phyloP scores from a whole-genome alignment of 2,888 invertebrate genomes.

The Pocota personata region DNA sequence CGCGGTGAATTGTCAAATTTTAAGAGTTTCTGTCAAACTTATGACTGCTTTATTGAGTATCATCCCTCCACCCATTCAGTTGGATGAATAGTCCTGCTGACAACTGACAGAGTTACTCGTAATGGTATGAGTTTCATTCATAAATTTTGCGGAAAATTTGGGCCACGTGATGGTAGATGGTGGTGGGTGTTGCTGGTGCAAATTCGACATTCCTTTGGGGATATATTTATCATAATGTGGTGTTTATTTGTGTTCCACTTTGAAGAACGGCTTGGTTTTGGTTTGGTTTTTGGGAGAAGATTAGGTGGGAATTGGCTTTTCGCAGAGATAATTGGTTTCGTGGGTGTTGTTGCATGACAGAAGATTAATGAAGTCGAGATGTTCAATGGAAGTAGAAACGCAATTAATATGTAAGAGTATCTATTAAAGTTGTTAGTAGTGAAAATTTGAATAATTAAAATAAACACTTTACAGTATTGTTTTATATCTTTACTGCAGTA shows the following conservation, averaged over 20 bases:
- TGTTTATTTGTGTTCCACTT: slow-evolving; percentile 43
- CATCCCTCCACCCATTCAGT: slow-evolving; percentile 46
- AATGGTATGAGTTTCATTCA: slow-evolving; percentile 71
- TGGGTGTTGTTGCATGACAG: slow-evolving; percentile 19
- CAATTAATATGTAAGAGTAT: background rate
- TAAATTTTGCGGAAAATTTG: slow-evolving; percentile 63
- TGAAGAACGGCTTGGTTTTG: background rate
- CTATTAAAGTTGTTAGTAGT: background rate
- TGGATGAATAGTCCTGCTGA: slow-evolving; percentile 52
- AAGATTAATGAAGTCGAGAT: slow-evolving; percentile 9
- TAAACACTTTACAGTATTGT: too few species aligned
- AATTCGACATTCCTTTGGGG: slow-evolving; percentile 27
- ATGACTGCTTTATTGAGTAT: slow-evolving; percentile 71
- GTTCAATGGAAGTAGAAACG: background rate
- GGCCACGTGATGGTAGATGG: slow-evolving; percentile 33
- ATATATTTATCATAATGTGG: slow-evolving; percentile 59
- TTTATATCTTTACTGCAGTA: too few species aligned
- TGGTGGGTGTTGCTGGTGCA: background rate
- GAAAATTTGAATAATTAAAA: background rate
- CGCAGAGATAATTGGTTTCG: slow-evolving; percentile 33
- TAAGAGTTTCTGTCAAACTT: slow-evolving; percentile 71
- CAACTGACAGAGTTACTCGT: slow-evolving; percentile 49
- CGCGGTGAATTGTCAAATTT: slow-evolving; percentile 70
- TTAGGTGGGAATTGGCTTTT: slow-evolving; percentile 24
- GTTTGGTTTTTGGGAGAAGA: slow-evolving; percentile 3